A percentile compares a stretch with the other conserved stretches of the same genome.
Evolutionary conservation across 1,140 invertebrate species (phyloP).

Genomic region (Macrostomum lignano): DNA sequence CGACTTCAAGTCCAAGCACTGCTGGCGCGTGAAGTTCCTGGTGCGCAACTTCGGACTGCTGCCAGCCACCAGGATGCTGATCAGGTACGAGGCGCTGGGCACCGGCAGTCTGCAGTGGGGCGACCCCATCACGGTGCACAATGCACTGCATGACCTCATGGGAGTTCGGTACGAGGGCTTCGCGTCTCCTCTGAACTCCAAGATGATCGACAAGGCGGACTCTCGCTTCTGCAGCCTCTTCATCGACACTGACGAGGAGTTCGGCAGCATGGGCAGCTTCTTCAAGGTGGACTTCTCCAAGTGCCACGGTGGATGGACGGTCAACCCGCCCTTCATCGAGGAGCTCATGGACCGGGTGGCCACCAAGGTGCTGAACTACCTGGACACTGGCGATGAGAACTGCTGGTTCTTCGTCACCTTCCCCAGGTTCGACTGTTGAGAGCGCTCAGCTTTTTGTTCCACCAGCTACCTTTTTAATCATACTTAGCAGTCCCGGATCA

Average conservation of each 20-base stretch:
- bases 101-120: slow-evolving; percentile 2
- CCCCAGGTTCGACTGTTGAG: no score
- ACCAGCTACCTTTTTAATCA: no score
- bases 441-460: no score
- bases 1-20: background rate
- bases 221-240: slow-evolving; percentile 1
- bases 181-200: slow-evolving; percentile 1
- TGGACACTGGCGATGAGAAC: background rate
- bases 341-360: slow-evolving; percentile 1
- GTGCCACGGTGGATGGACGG: background rate
- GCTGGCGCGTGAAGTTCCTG: background rate
- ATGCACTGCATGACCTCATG: background rate
- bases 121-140: background rate
- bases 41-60: background rate
- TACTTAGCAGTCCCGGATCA: no score
- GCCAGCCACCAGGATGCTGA: background rate
- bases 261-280: slow-evolving; percentile 2
- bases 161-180: background rate
- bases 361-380: background rate
- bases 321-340: background rate
- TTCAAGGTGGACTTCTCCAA: background rate
- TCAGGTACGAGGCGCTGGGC: slow-evolving; percentile 1
- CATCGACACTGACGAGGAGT: background rate
- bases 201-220: background rate
- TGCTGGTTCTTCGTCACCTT: slow-evolving; percentile 2